A percentile compares a stretch with the other conserved stretches of the same genome.
Conservation (phyloP, 1,140 invertebrate species). For the Drosophila rufa region DNA sequence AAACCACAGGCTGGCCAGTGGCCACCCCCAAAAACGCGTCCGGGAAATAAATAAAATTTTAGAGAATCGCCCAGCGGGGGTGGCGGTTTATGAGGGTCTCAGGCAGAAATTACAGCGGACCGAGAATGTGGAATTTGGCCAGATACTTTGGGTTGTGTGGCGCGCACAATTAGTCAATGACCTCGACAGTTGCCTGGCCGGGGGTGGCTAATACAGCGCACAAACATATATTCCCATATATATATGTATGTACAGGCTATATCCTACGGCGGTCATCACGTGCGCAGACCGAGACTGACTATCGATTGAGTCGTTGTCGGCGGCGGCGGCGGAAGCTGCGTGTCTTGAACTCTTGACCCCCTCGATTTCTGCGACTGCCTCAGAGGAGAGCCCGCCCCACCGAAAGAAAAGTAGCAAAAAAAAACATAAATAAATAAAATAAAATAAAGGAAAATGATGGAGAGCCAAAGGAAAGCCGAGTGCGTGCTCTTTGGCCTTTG, state of each 20-base stretch:
- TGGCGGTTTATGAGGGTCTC: constrained; percentile 20
- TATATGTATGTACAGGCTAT: constrained; percentile 4
- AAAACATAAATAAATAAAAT: constrained; percentile 58
- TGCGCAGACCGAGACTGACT: constrained; percentile 79
- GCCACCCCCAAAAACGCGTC: constrained; percentile 24
- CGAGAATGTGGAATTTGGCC: constrained; percentile 6
- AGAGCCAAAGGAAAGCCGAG: constrained; percentile 13
- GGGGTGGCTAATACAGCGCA: constrained; percentile 42
- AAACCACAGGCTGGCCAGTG: constrained; percentile 49
- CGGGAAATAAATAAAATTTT: constrained; percentile 48
- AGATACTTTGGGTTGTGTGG: constrained; percentile 59
- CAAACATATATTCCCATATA: constrained; percentile 5
- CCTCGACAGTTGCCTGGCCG: constrained; percentile 59
- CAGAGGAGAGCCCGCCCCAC: not conserved
- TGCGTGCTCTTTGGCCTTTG: constrained; percentile 48
- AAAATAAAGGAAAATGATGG: constrained; percentile 28
- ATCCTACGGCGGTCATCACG: constrained; percentile 61
- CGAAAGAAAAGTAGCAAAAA: constrained; percentile 41
- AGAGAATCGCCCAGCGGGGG: constrained; percentile 56
- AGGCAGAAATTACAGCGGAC: no score
- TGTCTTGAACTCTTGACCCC: constrained; percentile 82
- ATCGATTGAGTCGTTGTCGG: constrained; percentile 74
- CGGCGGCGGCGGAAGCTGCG: constrained; percentile 73
- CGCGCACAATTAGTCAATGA: constrained; percentile 80
- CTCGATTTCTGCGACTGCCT: constrained; percentile 19